Evolutionary conservation across 2,113 vertebrate species (phyloP).

Genomic region (Apistogramma diplotaenia): DNA sequence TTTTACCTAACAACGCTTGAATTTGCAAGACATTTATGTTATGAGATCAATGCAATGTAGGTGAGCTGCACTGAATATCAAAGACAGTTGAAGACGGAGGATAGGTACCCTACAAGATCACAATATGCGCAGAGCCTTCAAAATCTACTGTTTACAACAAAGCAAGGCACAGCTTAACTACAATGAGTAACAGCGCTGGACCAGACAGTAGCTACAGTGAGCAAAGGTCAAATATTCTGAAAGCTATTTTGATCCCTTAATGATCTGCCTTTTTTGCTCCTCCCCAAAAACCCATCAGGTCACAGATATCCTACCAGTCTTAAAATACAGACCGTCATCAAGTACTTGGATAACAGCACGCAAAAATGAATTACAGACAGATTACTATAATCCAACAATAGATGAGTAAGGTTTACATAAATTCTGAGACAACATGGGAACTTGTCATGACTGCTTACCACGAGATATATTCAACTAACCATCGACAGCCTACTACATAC

Average conservation of each 20-base stretch:
- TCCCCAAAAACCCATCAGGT: background rate
- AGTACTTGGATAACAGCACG: constrained; percentile 1
- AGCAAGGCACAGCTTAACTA: constrained; percentile 47
- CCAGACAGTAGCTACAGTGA: constrained; percentile 19
- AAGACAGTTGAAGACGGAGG: background rate
- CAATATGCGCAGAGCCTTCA: background rate
- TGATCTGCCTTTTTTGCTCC: constrained; percentile 2
- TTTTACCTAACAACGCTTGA: background rate
- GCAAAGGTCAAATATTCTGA: constrained; percentile 4
- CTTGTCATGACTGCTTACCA: constrained; percentile 1
- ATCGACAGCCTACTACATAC: background rate
- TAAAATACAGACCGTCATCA: constrained; percentile 21
- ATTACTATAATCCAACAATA: constrained; percentile 4
- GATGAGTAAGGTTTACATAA: background rate
- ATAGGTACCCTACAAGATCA: background rate
- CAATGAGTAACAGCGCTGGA: constrained; percentile 25
- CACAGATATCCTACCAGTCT: background rate
- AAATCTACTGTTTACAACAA: constrained; percentile 18
- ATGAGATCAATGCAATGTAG: background rate
- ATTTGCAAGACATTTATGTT: background rate
- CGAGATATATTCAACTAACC: constrained; percentile 11
- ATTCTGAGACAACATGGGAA: background rate
- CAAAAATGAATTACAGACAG: background rate
- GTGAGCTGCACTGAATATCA: background rate
- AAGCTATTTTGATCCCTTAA: background rate